Conservation (phyloP, 2,113 vertebrate genomes). For the Otocyon megalotis region DNA sequence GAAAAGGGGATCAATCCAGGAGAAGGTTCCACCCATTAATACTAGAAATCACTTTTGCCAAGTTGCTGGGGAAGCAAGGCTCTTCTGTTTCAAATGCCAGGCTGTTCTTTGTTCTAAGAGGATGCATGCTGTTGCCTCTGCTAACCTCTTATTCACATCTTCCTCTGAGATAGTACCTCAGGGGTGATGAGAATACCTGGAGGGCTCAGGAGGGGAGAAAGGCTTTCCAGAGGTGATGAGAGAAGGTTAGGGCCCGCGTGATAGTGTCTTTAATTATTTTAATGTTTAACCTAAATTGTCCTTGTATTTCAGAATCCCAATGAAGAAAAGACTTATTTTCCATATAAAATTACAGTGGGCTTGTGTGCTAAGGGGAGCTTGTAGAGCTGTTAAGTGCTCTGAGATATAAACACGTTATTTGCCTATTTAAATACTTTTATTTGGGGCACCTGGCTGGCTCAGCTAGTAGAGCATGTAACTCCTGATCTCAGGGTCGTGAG, state of each 20-base stretch:
- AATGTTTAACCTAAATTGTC: not conserved
- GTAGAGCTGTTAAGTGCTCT: not conserved
- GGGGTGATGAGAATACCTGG: not conserved
- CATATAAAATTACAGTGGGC: not conserved
- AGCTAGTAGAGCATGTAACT: not conserved
- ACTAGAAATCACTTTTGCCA: conserved; percentile 62
- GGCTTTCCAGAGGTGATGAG: not conserved
- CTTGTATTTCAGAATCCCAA: conserved; percentile 3
- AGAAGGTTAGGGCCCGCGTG: not conserved
- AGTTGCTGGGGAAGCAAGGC: conserved; percentile 63
- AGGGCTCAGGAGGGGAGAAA: not conserved
- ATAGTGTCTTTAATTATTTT: conserved; percentile 41
- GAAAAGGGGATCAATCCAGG: conserved; percentile 82
- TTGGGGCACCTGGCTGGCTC: not conserved
- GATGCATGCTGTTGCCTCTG: not conserved
- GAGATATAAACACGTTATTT: not conserved
- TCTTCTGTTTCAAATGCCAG: conserved; percentile 57
- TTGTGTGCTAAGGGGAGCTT: not conserved
- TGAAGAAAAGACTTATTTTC: conserved; percentile 1
- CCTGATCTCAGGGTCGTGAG: not conserved
- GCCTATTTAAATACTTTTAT: not conserved
- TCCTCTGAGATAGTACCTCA: rapidly evolving
- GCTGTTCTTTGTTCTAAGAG: conserved; percentile 51
- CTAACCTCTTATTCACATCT: not conserved
- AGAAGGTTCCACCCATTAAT: conserved; percentile 72